Conservation (phyloP, 2,888 invertebrate species). For the Tipula confusa region DNA sequence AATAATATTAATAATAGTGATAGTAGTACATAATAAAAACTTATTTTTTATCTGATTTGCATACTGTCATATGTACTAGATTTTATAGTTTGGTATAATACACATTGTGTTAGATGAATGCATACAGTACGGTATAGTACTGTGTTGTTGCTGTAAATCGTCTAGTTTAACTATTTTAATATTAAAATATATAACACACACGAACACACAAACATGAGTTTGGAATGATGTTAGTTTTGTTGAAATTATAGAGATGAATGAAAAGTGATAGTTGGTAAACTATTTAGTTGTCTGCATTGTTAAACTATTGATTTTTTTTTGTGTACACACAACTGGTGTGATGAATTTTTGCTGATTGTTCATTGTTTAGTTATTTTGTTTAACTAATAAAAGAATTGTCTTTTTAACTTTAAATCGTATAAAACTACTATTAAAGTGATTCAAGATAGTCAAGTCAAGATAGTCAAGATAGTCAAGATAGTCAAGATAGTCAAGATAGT, state of each 20-base stretch:
- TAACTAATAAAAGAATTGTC: too few relatives aligned
- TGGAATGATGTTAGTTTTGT: background rate
- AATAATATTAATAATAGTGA: background rate
- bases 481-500: too few relatives aligned
- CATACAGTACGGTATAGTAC: background rate
- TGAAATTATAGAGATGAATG: background rate
- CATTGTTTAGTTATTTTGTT: too few relatives aligned
- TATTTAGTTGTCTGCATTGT: background rate
- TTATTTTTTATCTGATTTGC: background rate
- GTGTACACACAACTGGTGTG: background rate
- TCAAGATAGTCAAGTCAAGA: too few relatives aligned
- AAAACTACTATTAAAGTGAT: too few relatives aligned
- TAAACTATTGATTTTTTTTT: background rate
- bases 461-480: too few relatives aligned
- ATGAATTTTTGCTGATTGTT: too few relatives aligned
- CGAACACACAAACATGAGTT: background rate
- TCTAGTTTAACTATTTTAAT: background rate
- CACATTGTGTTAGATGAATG: background rate
- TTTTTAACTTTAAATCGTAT: too few relatives aligned
- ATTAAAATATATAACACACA: background rate
- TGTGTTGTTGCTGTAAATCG: background rate
- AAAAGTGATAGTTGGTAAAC: background rate
- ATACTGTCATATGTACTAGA: background rate
- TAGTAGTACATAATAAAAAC: background rate
- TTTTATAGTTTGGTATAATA: background rate